Base-by-base conservation (phyloP, 2,113 vertebrate species). In the Thymallus thymallus region DNA sequence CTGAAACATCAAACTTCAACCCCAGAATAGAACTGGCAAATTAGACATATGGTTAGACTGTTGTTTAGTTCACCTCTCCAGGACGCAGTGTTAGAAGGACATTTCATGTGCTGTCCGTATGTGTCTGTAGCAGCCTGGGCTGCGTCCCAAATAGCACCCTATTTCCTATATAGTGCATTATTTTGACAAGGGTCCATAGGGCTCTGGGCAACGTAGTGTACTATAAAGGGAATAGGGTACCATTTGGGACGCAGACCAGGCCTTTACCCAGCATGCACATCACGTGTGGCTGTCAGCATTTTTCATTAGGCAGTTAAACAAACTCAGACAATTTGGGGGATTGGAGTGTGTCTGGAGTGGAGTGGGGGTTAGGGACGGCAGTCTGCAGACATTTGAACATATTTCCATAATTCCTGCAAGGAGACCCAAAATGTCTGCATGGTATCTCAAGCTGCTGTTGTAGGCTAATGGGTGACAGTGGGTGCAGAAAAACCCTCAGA, bases 311-410 rank as follows among this genome's bases (percentile, higher is more conserved):
- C 62, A 84, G 14, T 51, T 73, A 80, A 61, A 45, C 61, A 64
- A 22, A 29, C 26, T 35, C 13, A 6, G 66, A 60, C 80, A 87
- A 84, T 84, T 86, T 84, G 77, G 64, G 48, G 74, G 64, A 18
- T 71, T 35, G 76, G 58, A 77, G 60, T 74, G 9, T 41, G 67
- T 78, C 68, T 76, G 74, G 74, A 69, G 74, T 78, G 69, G 60
- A 41, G 14, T 51, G 48, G 48, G 70, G 74, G 77, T 69, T 81
- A 79, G 35, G 48, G 48, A 18, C 2, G 48, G 70, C 41, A 72
- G 68, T 64, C 58, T 69, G 67, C 69, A 51, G 32, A 22, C 46
- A 58, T 72, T 71, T 29, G 61, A 68, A 68, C 51, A 77, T 63
- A 68, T 75, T 80, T 76, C 71, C 72, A 73, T 82, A 80, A 75